Base-by-base conservation (phyloP, 2,797 vertebrate genomes). In the Hypotaenidia okinawae region DNA sequence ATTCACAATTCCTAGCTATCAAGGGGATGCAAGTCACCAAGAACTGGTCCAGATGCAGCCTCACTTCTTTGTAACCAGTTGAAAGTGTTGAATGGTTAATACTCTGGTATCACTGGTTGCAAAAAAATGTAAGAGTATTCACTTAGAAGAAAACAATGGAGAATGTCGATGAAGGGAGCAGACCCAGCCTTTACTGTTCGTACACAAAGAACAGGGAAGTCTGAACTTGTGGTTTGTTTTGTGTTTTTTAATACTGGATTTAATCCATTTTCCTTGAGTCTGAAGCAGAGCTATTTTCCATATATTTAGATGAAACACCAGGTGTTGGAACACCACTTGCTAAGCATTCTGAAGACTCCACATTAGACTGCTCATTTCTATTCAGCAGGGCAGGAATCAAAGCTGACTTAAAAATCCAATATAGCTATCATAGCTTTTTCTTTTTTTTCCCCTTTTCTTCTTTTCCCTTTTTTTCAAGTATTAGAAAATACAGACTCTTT, bases 341-440 rank as follows among this genome's bases (percentile, higher is more conserved):
- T 43, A 79, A 78, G 28, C 49, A 61, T 59, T 91, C 89, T 74
- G 41, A 61, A 94, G 68, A 63, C 64, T 82, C 61, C 52, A 84
- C 47, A 49, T 77, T 89, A 68, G 62, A 94, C 67, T 96, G 62
- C 62, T 87, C 62, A 90, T 83, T 89, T 86, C 86, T 87, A 39
- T 78, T 92, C 41, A 83, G 72, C 73, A 85, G 84, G 76, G 49
- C 67, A 93, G 52, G 90, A 96, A 96, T 95, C 72, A 96, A 93
- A 87, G 92, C 78, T 82, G 87, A 94, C 89, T 94, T 91, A 85
- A 94, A 96, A 89, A 96, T 70, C 78, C 89, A 92, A 90, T 90
- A 90, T 72, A 81, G 78, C 79, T 82, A 66, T 79, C 6, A 67
- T 28, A 27, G 75, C 2, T 61, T 37, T 49, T 51, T 41, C 12